These are phyloP conservation scores for Rhyacophila brunnea DNA, from an alignment of 1,140 invertebrate genomes.

Conservation along the genomic window DNA sequence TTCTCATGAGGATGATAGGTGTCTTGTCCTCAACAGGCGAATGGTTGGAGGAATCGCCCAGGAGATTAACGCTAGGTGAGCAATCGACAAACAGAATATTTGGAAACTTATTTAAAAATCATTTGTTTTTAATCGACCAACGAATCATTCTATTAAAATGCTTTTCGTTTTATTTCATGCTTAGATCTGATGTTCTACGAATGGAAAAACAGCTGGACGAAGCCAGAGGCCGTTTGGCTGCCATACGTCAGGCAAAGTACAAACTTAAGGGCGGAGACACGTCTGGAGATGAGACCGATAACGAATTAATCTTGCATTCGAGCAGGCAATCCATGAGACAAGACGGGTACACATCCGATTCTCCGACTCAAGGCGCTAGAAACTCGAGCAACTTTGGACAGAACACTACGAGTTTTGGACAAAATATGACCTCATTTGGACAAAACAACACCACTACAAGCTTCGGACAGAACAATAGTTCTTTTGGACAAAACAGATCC, in stretches of 20 bases:
- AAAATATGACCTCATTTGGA: background rate
- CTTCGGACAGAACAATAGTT: conserved; percentile 22
- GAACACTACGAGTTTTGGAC: conserved; percentile 17
- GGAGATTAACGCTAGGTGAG: conserved; percentile 82
- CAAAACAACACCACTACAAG: conserved; percentile 36
- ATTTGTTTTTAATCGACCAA: no score
- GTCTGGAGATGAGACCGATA: conserved; percentile 59
- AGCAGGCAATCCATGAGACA: background rate
- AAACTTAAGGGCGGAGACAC: conserved; percentile 62
- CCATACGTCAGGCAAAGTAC: conserved; percentile 83
- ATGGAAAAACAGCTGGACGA: conserved; percentile 93
- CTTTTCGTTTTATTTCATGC: background rate
- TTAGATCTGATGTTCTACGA: conserved; percentile 78
- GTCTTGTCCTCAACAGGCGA: conserved; percentile 82
- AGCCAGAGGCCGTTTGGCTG: conserved; percentile 83
- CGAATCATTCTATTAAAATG: no score
- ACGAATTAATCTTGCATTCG: conserved; percentile 39
- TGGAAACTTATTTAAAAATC: no score
- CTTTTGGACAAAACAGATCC: conserved; percentile 34
- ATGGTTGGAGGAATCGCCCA: conserved; percentile 94
- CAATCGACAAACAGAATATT: no score
- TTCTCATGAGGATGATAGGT: conserved; percentile 86
- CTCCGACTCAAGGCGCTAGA: background rate
- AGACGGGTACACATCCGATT: conserved; percentile 9
- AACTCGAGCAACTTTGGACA: conserved; percentile 48